Conservation (phyloP, 2,888 invertebrate species). For the Acheta domesticus region DNA sequence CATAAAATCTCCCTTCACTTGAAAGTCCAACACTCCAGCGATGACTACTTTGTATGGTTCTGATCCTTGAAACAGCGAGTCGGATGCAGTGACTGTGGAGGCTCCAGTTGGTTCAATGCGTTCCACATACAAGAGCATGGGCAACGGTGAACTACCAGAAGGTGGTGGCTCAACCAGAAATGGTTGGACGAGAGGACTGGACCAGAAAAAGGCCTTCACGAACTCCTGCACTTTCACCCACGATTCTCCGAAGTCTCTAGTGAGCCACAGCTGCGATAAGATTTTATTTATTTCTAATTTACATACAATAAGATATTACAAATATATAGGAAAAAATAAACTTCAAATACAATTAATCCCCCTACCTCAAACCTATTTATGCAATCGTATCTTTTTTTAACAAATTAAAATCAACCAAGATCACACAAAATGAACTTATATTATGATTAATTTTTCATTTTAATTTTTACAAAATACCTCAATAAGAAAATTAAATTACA, state of each 20-base stretch:
- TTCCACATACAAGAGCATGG: constrained; percentile 61
- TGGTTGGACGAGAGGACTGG: constrained; percentile 38
- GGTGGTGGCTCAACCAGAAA: constrained; percentile 40
- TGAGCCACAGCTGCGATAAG: constrained; percentile 64
- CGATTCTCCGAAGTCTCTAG: constrained; percentile 68
- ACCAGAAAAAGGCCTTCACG: constrained; percentile 79
- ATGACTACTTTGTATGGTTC: constrained; percentile 53
- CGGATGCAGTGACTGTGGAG: constrained; percentile 52
- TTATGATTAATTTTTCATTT: neutral
- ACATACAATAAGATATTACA: no score
- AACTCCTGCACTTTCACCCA: constrained; percentile 67
- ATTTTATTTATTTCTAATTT: no score
- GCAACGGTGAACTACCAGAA: neutral
- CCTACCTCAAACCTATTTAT: neutral
- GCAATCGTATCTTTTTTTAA: neutral
- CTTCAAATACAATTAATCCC: neutral
- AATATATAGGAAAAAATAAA: no score
- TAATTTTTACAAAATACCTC: no score
- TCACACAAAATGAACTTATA: neutral
- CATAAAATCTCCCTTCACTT: constrained; percentile 78
- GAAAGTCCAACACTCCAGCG: constrained; percentile 73
- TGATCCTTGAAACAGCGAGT: constrained; percentile 41
- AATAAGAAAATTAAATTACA: no score
- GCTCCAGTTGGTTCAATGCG: constrained; percentile 60
- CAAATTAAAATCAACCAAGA: neutral